Base-by-base conservation (phyloP, 2,113 vertebrate genomes). In the Prunella himalayana region DNA sequence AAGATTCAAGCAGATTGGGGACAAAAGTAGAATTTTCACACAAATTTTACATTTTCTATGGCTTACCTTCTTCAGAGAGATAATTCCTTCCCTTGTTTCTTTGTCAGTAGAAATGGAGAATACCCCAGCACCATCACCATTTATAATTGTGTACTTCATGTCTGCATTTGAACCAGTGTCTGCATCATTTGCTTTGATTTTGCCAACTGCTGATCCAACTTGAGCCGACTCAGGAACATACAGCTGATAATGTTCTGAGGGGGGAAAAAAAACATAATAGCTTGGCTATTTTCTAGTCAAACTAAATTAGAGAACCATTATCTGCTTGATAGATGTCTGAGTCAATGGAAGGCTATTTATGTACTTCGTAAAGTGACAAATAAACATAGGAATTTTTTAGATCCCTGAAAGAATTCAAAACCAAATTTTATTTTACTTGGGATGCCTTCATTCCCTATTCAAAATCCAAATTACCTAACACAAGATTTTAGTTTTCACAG, bases 171-270 rank as follows among this genome's bases (percentile, higher is more conserved):
- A 83, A 41, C 99, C 99, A 3, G 98, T 98, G 93, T 99, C 99
- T 56, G 99, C 99, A 77, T 99, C 99, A 16, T 98, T 99, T 65
- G 99, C 99, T 97, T 99, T 99, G 94, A 99, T 99, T 98, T 99
- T 99, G 31, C 99, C 99, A 51, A 99, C 99, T 28, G 99, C 98
- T 82, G 99, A 99, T 41, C 99, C 99, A 44, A 99, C 99, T 98
- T 99, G 98, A 80, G 99, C 99, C 5, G 99, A 99, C 94, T 99
- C 99, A 30, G 99, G 99, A 93, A 99, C 99, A 82, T 99, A 99
- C 3, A 99, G 97, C 45, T 99, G 99, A 97, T 99, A 99, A 97
- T 99, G 99, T 95, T 99, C 99, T 99, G 98, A 90, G 19, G 15
- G 11, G 1, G 1, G 1, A 24, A 66, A 64, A 56, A 44, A 0